Conservation (phyloP, 2,113 vertebrate genomes). For the Hyperopisus bebe region DNA sequence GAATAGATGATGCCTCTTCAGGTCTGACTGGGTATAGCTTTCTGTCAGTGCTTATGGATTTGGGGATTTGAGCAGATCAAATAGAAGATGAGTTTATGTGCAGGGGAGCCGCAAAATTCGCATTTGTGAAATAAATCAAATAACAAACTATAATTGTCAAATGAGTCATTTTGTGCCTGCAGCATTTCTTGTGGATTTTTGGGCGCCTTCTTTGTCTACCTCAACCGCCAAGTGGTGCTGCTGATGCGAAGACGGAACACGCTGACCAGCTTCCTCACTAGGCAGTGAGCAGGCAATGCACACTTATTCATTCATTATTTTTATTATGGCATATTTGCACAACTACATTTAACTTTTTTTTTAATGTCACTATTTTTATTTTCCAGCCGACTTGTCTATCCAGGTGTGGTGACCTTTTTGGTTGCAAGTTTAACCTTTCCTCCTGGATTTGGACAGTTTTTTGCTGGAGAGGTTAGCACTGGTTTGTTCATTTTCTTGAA, state of each 20-base stretch:
- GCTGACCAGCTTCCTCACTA: conserved; percentile 82
- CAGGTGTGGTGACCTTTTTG: conserved; percentile 79
- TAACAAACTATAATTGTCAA: neutral
- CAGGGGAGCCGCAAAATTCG: neutral
- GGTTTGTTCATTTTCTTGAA: neutral
- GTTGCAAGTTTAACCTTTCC: conserved; percentile 88
- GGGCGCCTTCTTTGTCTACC: conserved; percentile 89
- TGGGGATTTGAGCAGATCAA: neutral
- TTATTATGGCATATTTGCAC: neutral
- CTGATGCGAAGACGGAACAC: conserved; percentile 73
- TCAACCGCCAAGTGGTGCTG: conserved; percentile 92
- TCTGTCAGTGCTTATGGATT: neutral
- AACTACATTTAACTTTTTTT: neutral
- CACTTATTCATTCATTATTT: neutral
- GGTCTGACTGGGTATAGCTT: neutral
- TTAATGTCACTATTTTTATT: conserved; percentile 7
- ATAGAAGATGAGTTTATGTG: neutral
- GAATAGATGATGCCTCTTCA: neutral
- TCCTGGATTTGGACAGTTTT: conserved; percentile 90
- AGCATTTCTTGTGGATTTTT: conserved; percentile 82
- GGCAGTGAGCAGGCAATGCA: conserved; percentile 68
- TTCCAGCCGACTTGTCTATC: conserved; percentile 83
- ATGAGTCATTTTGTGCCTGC: conserved; percentile 14
- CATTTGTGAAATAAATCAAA: neutral
- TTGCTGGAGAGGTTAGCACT: conserved; percentile 90